Base-by-base conservation (phyloP, 2,113 vertebrate species). In the Alosa alosa region DNA sequence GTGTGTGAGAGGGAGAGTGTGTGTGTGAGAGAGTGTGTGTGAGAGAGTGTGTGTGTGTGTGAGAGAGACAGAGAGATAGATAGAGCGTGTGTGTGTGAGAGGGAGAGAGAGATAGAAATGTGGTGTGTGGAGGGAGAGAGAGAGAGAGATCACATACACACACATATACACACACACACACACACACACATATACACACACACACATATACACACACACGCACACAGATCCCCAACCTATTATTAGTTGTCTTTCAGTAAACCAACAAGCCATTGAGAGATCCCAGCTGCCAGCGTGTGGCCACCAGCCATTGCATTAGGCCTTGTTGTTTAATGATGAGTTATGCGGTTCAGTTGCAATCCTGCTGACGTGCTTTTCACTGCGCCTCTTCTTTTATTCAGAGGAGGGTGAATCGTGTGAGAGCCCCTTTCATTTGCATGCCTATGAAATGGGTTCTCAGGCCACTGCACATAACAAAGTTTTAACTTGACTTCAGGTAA, bases 401-500 rank as follows among this genome's bases (percentile, higher is more conserved):
- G 31, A 57, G 52, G 25, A 81, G 84, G 39, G 1, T 45, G 20
- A 9, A 83, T 31, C 49, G 2, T 85, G 72, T 55, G 84, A 50
- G 83, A n/a, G n/a, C n/a, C 78, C 83, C 84, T 78, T 83, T 83
- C 84, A 86, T 60, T 83, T 84, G 81, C 81, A 86, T 52, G 83
- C 17, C 81, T 25, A 50, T 81, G 25, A 39, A 46, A 44, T 57
- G 64, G 84, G 44, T 52, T 84, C 17, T 36, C 22, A 1, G 0
- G 41, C 41, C 82, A 13, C n/a, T 5, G 36, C 2, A 4, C 3
- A 20, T 6, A 22, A 60, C 52, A 60, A 18, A 64, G 81, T 87
- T 84, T 72, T 49, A 39, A 55, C 6, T n/a, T n/a, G n/a, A n/a
- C 83, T 57, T 31, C 52, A 60, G 81, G 22, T 41, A 72, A 31